A percentile compares a stretch with the other conserved stretches of the same genome.
These are phyloP conservation scores for Naja naja DNA, from an alignment of 2,113 vertebrate species.

Conservation along the genomic window DNA sequence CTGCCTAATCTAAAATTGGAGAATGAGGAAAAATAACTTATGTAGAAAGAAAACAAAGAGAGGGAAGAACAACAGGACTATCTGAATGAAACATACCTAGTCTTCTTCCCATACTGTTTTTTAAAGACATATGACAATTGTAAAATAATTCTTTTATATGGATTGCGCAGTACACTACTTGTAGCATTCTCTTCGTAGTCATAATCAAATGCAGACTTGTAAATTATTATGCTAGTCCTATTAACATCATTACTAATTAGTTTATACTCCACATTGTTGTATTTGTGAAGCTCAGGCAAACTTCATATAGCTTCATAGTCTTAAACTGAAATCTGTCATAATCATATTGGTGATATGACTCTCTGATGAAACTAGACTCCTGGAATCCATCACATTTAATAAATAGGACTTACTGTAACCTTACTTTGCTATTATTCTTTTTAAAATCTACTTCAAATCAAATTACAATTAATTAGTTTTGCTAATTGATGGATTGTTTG, in stretches of 20 bases:
- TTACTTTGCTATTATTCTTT: background rate
- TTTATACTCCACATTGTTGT: background rate
- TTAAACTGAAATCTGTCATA: background rate
- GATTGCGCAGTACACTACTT: background rate
- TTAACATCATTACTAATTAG: background rate
- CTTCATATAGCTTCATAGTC: background rate
- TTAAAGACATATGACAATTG: background rate
- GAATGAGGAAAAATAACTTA: slow-evolving; percentile 11
- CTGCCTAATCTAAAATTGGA: background rate
- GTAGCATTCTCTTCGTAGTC: background rate
- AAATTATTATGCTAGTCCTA: background rate
- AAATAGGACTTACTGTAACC: background rate
- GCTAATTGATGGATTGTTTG: background rate
- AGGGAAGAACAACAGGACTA: background rate
- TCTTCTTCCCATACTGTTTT: background rate
- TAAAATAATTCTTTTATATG: background rate
- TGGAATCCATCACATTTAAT: background rate
- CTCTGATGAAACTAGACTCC: background rate
- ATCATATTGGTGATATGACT: background rate
- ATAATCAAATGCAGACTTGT: background rate
- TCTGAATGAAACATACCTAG: background rate
- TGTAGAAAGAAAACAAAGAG: background rate
- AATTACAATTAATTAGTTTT: background rate
- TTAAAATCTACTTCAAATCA: background rate
- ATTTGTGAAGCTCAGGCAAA: background rate